Base-by-base conservation (phyloP, 2,888 invertebrate genomes). In the Pandemis heparana region DNA sequence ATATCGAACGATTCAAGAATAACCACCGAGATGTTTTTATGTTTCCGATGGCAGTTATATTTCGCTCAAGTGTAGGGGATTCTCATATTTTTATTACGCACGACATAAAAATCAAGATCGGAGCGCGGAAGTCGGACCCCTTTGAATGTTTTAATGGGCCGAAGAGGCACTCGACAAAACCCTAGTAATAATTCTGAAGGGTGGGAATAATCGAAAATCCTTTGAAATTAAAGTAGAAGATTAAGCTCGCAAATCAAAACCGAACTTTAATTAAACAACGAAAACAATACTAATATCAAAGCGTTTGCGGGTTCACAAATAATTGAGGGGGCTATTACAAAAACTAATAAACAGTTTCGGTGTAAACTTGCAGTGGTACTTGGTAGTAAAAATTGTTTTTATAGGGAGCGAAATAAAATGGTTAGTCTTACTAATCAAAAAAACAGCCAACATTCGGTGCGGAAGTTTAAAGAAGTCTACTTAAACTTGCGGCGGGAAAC, bases 71-170 rank as follows among this genome's bases (percentile, higher is more conserved):
- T 87, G 85, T 82, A 81, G 84, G 80, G 84, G 85, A 85, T 83
- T 82, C 87, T 90, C 86, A 92, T 92, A 91, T 90, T 92, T 92
- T 92, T 92, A 92, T 90, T 91, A 87, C 89, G 78, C 79, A 81
- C 79, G 81, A 84, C 85, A 84, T 88, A 86, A 90, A 89, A 89
- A 89, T 91, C 89, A 88, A 84, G 84, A 88, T 86, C 84, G 83
- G 83, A 83, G 82, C 82, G 80, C 79, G 80, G 80, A 84, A 72
- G 73, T 75, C 61, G 65, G 79, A 75, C 75, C 82, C 83, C 82
- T 81, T 82, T 81, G 82, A 83, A 82, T 85, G 78, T 76, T 86
- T 82, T 84, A 85, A 83, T 81, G 81, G 78, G 84, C 84, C 86
- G 56, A 64, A 68, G 85, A 72, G 83, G 80, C 81, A 74, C 77